Conservation (phyloP, 1,140 invertebrate species). For the Oppia nitens region DNA sequence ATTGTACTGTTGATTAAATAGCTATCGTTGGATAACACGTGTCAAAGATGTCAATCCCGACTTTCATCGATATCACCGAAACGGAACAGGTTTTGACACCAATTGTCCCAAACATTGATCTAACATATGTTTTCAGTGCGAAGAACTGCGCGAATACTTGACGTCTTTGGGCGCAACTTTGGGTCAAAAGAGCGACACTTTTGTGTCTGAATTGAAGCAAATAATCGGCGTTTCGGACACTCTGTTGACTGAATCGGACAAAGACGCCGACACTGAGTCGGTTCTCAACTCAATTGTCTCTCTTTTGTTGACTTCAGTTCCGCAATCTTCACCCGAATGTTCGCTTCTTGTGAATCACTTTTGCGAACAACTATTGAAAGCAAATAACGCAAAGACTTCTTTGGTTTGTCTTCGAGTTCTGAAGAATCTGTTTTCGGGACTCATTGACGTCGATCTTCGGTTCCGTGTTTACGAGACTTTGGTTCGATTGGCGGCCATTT, state of each 20-base stretch:
- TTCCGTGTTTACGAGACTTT: slow-evolving; percentile 84
- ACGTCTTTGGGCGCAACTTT: slow-evolving; percentile 74
- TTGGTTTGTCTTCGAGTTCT: slow-evolving; percentile 68
- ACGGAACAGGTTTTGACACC: slow-evolving; percentile 25
- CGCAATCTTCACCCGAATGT: slow-evolving; percentile 57
- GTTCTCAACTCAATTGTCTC: slow-evolving; percentile 57
- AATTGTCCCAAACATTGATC: slow-evolving; percentile 8
- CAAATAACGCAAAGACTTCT: slow-evolving; percentile 61
- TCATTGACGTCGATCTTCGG: slow-evolving; percentile 60
- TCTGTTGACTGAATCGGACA: slow-evolving; percentile 51
- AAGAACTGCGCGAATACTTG: slow-evolving; percentile 70
- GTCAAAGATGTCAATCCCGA: slow-evolving; percentile 28
- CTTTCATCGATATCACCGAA: slow-evolving; percentile 31
- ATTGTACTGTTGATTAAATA: too few relatives aligned
- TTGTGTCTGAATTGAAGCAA: slow-evolving; percentile 28
- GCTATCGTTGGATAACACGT: neutral
- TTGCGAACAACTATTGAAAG: slow-evolving; percentile 82
- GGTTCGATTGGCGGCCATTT: slow-evolving; percentile 66
- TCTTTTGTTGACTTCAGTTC: slow-evolving; percentile 63
- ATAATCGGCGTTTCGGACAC: slow-evolving; percentile 83
- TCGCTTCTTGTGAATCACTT: slow-evolving; percentile 67
- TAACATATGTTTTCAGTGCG: slow-evolving; percentile 41
- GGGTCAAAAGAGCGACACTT: slow-evolving; percentile 24
- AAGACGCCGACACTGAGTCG: slow-evolving; percentile 35
- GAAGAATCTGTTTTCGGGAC: slow-evolving; percentile 67